These are phyloP conservation scores for Panthera tigris DNA, from an alignment of 2,113 vertebrate species.

Conservation along the genomic window DNA sequence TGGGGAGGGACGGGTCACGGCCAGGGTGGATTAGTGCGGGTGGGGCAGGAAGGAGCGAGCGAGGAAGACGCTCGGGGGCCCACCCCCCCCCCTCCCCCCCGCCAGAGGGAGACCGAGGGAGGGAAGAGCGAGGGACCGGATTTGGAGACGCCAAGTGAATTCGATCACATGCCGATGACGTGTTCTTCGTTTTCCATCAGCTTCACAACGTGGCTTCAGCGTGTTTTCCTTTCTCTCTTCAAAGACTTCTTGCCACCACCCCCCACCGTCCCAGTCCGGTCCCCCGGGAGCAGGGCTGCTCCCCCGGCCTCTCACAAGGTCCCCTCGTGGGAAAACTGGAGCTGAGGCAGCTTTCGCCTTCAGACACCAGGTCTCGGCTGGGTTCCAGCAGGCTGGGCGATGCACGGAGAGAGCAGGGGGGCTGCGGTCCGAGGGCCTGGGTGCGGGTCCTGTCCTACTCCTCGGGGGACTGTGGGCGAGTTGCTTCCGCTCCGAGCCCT, in stretches of 20 bases:
- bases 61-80: rapidly evolving
- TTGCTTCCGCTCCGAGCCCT: neutral
- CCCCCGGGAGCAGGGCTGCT: neutral
- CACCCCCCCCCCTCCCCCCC: too few relatives aligned
- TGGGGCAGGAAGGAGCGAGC: neutral
- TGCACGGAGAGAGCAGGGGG: neutral
- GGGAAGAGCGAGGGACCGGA: neutral
- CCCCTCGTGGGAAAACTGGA: neutral
- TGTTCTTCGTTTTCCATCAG: neutral
- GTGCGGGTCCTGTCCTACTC: neutral
- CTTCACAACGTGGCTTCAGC: rapidly evolving
- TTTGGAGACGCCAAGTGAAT: neutral
- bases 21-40: neutral
- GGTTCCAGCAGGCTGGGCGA: neutral
- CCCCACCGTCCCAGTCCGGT: neutral
- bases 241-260: neutral
- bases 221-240: neutral
- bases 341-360: neutral
- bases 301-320: neutral
- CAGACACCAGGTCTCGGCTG: neutral
- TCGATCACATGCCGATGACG: neutral
- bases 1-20: neutral
- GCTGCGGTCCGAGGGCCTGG: neutral
- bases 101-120: too few relatives aligned
- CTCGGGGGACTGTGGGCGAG: neutral